Base-by-base conservation (phyloP, 2,797 vertebrate species). In the Echiichthys vipera region DNA sequence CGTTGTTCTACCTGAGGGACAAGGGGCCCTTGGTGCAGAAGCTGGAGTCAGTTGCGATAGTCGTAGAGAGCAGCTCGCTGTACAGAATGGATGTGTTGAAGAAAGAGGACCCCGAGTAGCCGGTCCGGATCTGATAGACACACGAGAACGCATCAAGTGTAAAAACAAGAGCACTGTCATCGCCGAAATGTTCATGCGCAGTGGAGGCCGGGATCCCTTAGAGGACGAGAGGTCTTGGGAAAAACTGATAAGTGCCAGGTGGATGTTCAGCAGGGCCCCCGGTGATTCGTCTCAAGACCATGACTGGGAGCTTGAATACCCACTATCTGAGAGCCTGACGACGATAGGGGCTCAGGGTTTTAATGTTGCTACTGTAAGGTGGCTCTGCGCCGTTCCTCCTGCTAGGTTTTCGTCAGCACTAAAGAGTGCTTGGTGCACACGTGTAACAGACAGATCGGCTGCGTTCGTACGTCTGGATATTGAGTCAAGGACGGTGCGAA, bases 181-280 rank as follows among this genome's bases (percentile, higher is more conserved):
- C 25, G 25, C 42, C 0, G 27, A 42, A 0, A 74, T 78, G 74
- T 82, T 82, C 30, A 65, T 82, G 65, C 65, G 70, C 9, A 1
- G 0, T 0, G 74, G 80, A 17, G 5, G 15, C 2, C 25, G 65
- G 7, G 80, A 82, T 43, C 74, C 65, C 0, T 25, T 71, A 4
- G 70, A 81, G 7, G 64, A 4, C 13, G 12, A 8, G 0, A 62
- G 56, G n/a, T 29, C 70, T 8, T 78, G 77, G 77, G 8, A 2
- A 0, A 18, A 50, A 4, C 37, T 63, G 43, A 36, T 2, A 32
- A 11, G 7, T 11, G 1, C n/a, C 15, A 32, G 5, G 20, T 72
- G 50, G 59, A 72, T 2, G 13, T 72, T 56, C 34, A 18, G 9
- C 12, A 72, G 30, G 24, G 59, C 59, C 10, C 50, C 51, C 0